Evolutionary conservation across 2,113 vertebrate species (phyloP).

Genomic region (Motacilla alba): DNA sequence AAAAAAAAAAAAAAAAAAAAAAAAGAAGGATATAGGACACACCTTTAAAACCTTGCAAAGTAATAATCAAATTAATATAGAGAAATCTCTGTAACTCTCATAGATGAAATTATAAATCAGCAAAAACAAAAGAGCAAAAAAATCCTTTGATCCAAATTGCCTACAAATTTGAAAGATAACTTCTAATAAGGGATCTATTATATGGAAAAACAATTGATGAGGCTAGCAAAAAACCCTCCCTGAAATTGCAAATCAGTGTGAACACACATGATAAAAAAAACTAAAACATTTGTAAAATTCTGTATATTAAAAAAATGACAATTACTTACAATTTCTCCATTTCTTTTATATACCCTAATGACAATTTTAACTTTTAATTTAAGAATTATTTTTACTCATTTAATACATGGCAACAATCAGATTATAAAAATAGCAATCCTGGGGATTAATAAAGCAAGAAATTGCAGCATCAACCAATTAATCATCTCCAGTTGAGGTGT

Average conservation of each 20-base stretch:
- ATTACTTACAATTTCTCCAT: neutral
- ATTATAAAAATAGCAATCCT: neutral
- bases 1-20: neutral
- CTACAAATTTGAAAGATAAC: neutral
- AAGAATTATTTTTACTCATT: neutral
- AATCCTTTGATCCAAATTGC: neutral
- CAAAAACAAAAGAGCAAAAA: neutral
- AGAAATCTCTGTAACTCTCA: neutral
- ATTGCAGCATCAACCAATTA: neutral
- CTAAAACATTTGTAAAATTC: neutral
- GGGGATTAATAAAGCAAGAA: neutral
- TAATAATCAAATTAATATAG: neutral
- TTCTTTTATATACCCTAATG: neutral
- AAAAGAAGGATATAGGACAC: neutral
- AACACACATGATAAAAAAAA: neutral
- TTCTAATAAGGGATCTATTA: neutral
- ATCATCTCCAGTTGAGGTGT: neutral
- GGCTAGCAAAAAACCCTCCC: neutral
- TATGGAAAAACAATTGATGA: neutral
- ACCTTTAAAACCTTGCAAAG: neutral
- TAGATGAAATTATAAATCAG: neutral
- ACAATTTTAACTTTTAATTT: neutral
- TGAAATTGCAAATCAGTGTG: neutral
- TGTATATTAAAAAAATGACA: neutral
- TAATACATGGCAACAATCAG: neutral